Base-by-base conservation (phyloP, 1,140 invertebrate species). In the Caenorhabditis inopinata region DNA sequence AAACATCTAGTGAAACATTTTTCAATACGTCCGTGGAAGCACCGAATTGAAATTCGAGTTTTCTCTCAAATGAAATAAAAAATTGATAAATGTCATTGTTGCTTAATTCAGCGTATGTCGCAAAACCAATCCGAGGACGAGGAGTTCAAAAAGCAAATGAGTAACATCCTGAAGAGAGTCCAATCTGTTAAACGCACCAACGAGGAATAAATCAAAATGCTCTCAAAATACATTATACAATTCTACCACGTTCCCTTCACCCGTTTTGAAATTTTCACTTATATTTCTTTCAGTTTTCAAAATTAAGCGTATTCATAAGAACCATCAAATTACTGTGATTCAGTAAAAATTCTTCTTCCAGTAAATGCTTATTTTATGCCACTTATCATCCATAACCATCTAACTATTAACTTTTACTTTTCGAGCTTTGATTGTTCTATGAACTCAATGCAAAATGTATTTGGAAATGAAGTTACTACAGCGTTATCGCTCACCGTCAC, bases 41-140 rank as follows among this genome's bases (percentile, higher is more conserved):
- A n/a, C n/a, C n/a, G n/a, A n/a, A n/a, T n/a, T n/a, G n/a, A n/a
- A n/a, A n/a, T n/a, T n/a, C n/a, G n/a, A n/a, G n/a, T n/a, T n/a
- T n/a, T n/a, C n/a, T n/a, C n/a, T n/a, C n/a, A n/a, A n/a, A n/a
- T 25, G 12, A 18, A 73, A n/a, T 11, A 29, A 38, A 73, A 16
- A 16, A 18, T 18, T 7, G 11, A 23, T 18, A 73, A 29, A 6
- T 23, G 62, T 5, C 12, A 73, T 73, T 73, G 5, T 27, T 27
- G 9, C 9, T n/a, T n/a, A n/a, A 76, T 83, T 76, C 83, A 83
- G 83, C 79, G 83, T 12, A 82, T 83, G 83, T 29, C 45, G 11
- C 74, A 78, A 48, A 83, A 68, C 7, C 83, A 83, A 68, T 68
- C 58, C 9, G 83, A 83, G 46, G 83, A 83, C 45, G 78, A 62